Conservation (phyloP, 2,113 vertebrate genomes). For the Lepisosteus osseus region DNA sequence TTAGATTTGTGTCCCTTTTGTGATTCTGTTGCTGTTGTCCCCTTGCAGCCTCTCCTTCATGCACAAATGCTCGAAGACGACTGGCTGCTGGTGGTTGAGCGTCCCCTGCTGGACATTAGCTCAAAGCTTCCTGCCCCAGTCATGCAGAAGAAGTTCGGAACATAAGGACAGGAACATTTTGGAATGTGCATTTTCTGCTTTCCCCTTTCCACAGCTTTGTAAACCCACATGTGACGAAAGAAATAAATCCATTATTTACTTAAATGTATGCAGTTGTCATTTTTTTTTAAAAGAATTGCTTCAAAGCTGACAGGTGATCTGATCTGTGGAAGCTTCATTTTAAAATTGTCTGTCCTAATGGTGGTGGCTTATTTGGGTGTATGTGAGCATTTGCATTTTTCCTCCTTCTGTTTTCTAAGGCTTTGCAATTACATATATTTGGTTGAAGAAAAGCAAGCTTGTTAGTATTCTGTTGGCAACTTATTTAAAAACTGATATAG, state of each 20-base stretch:
- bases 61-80: constrained; percentile 75
- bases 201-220: background rate
- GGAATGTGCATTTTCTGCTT: background rate
- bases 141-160: constrained; percentile 91
- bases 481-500: no score
- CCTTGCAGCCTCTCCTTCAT: constrained; percentile 74
- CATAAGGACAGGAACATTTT: constrained; percentile 56
- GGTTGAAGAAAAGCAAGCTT: no score
- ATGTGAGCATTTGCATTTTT: no score
- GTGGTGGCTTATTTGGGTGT: no score
- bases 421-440: no score
- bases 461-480: no score
- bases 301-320: no score
- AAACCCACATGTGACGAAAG: background rate
- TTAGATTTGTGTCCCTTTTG: background rate
- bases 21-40: background rate
- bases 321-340: no score
- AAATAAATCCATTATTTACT: background rate
- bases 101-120: constrained; percentile 80
- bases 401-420: no score
- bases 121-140: constrained; percentile 81
- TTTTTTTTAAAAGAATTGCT: no score
- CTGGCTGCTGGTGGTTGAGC: constrained; percentile 85
- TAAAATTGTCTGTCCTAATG: no score
- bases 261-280: no score